phyloP scores from a whole-genome alignment of 2,113 vertebrate genomes.

The Istiophorus platypterus region DNA sequence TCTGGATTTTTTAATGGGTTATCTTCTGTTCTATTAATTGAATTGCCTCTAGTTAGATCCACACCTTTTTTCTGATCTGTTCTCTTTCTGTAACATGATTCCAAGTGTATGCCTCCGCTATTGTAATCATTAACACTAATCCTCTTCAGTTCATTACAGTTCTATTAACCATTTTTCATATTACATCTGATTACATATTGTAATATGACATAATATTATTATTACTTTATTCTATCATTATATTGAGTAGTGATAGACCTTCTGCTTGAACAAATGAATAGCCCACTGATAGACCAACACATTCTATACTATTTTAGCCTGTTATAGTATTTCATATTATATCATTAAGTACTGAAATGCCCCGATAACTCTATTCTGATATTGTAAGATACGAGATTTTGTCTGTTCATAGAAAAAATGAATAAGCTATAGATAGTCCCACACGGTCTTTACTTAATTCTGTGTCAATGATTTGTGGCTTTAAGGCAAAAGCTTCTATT shows the following conservation, averaged over 20 bases:
- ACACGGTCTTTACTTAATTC: neutral
- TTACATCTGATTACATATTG: neutral
- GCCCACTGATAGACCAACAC: neutral
- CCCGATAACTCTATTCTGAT: neutral
- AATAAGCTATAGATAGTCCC: neutral
- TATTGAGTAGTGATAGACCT: neutral
- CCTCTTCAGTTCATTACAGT: neutral
- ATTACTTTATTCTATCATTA: neutral
- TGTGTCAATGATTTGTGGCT: slow-evolving; percentile 17
- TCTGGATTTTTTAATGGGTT: neutral
- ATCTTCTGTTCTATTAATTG: neutral
- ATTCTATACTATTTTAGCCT: neutral
- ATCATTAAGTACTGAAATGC: neutral
- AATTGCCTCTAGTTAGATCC: neutral
- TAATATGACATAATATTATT: neutral
- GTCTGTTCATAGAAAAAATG: neutral
- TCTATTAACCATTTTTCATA: neutral
- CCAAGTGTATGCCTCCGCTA: neutral
- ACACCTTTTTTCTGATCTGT: slow-evolving; percentile 24
- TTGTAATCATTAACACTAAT: neutral
- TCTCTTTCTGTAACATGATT: neutral
- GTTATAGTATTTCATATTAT: neutral
- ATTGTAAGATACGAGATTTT: neutral
- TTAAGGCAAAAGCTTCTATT: slow-evolving; percentile 43
- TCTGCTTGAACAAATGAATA: neutral